Evolutionary conservation across 2,113 vertebrate genomes (phyloP).

Genomic region (Arothron firmamentum): DNA sequence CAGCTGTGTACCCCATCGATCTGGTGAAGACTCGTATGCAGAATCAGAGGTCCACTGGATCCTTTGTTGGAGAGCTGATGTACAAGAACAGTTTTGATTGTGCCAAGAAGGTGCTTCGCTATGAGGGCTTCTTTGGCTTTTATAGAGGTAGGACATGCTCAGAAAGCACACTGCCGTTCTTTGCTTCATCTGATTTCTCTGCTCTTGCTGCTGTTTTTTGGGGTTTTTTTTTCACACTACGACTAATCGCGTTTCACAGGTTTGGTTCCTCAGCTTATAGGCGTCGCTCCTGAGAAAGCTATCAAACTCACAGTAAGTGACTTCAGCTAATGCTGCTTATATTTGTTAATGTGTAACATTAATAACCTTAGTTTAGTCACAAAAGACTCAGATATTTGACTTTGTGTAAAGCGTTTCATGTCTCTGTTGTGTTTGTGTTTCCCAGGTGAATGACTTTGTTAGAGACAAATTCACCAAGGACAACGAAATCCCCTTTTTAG

Average conservation of each 20-base stretch:
- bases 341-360: neutral
- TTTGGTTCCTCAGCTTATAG: constrained; percentile 95
- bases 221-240: neutral
- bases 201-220: neutral
- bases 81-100: constrained; percentile 99
- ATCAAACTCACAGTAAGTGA: constrained; percentile 96
- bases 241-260: constrained; percentile 70
- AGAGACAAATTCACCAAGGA: constrained; percentile 95
- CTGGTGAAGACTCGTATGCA: constrained; percentile 98
- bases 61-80: constrained; percentile 93
- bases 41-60: constrained; percentile 89
- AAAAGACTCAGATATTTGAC: too few relatives aligned
- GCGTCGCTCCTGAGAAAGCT: constrained; percentile 98
- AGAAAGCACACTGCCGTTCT: too few relatives aligned
- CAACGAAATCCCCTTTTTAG: constrained; percentile 81
- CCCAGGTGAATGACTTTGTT: constrained; percentile 96
- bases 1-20: constrained; percentile 94
- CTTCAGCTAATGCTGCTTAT: neutral
- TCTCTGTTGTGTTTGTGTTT: constrained; percentile 11
- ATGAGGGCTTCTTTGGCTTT: constrained; percentile 93
- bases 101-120: constrained; percentile 96
- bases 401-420: neutral
- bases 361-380: neutral
- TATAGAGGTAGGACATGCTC: constrained; percentile 81
- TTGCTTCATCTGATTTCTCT: neutral